Evolutionary conservation across 2,113 vertebrate species (phyloP).

Genomic region (Nerophis ophidion): DNA sequence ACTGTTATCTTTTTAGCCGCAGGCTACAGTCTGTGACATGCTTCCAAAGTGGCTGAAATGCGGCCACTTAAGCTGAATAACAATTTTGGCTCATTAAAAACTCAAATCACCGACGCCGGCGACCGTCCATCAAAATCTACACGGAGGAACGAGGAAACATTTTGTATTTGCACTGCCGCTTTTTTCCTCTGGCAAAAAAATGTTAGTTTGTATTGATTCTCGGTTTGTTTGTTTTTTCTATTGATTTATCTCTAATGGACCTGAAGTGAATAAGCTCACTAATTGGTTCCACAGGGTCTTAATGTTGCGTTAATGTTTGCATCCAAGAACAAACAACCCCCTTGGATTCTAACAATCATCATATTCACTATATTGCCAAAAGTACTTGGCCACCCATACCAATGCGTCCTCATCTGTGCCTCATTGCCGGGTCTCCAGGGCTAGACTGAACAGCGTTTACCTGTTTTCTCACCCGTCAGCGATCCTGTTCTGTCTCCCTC

Average conservation of each 20-base stretch:
- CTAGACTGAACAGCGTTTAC: no score
- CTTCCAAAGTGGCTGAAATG: slow-evolving; percentile 32
- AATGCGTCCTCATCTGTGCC: no score
- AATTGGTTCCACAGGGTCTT: slow-evolving; percentile 24
- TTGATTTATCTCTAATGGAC: slow-evolving; percentile 35
- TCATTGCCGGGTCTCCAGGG: no score
- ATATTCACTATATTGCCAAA: no score
- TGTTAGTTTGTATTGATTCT: slow-evolving; percentile 40
- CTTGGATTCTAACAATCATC: neutral
- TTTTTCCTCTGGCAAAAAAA: slow-evolving; percentile 9
- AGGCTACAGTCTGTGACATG: slow-evolving; percentile 36
- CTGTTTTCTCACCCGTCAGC: no score
- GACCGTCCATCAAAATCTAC: slow-evolving; percentile 37
- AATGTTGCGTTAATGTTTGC: slow-evolving; percentile 15
- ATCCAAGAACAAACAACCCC: slow-evolving; percentile 3
- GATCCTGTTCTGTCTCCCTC: no score
- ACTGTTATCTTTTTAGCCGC: slow-evolving; percentile 55
- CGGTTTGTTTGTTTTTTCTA: slow-evolving; percentile 1
- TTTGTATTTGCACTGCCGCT: slow-evolving; percentile 5
- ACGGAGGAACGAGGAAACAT: slow-evolving; percentile 25
- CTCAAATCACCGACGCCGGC: slow-evolving; percentile 14
- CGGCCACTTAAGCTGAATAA: slow-evolving; percentile 26
- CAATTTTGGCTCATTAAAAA: slow-evolving; percentile 37
- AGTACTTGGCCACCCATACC: no score
- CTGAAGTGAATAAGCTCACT: slow-evolving; percentile 13